Base-by-base conservation (phyloP, 2,113 vertebrate genomes). In the Physeter macrocephalus region DNA sequence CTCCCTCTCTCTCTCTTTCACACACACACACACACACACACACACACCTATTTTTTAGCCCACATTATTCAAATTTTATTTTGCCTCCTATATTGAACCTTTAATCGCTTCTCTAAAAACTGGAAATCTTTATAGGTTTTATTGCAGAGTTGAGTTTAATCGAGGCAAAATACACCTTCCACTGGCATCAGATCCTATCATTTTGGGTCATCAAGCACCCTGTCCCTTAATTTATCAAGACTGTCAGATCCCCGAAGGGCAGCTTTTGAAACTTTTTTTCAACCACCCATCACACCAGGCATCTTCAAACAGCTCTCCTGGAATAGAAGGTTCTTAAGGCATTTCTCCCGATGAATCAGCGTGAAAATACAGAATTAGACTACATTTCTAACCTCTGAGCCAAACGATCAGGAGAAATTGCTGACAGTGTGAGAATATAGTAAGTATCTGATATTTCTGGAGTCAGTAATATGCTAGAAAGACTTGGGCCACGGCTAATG, bases 401-500 rank as follows among this genome's bases (percentile, higher is more conserved):
- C 34, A 89, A 84, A 61, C n/a, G 9, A 89, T 88, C 6, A 8
- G n/a, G 46, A 41, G 61, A 66, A 78, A 31, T 13, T 43, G n/a
- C 2, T 43, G 8, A 29, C 43, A 31, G 43, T 62, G 71, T 12
- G 12, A 61, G 31, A 88, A 61, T 46, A 39, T 0, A 10, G 0
- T 72, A 67, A 82, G 27, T n/a, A 25, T 13, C 46, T 36, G 27
- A 8, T 77, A 87, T 52, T 64, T 80, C 69, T 69, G 57, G 41
- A 64, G 61, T 12, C 31, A 36, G 13, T 20, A 9, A 3, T 49
- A 43, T 21, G 27, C 21, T 29, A 8, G 82, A 62, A 29, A 49
- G 4, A 34, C 9, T 1, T 17, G 61, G 29, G 2, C 43, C 18
- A 21, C 1, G 57, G 11, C 74, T 62, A 5, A 11, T 0, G 17